phyloP scores from a whole-genome alignment of 2,797 vertebrate species.

The Benthosema pterotum region DNA sequence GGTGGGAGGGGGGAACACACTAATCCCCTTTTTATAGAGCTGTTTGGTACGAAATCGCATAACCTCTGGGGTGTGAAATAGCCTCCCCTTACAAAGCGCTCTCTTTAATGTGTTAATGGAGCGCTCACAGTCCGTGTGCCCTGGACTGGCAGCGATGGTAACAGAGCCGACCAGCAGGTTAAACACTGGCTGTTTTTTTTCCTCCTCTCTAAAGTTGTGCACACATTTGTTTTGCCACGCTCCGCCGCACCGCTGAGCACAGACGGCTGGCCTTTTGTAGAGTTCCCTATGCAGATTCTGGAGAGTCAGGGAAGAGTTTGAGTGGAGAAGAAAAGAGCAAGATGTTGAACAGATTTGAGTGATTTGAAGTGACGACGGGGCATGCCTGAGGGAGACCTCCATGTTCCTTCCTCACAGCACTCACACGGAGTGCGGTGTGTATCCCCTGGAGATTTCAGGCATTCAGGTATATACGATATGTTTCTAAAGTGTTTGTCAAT shows the following conservation, averaged over 20 bases:
- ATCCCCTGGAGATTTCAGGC: no score
- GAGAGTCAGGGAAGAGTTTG: no score
- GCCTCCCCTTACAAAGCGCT: conserved; percentile 30
- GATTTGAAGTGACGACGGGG: no score
- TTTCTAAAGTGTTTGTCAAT: no score
- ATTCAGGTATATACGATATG: no score
- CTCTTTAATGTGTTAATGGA: conserved; percentile 15
- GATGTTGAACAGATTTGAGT: no score
- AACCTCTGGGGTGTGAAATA: conserved; percentile 58
- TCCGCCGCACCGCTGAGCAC: not conserved
- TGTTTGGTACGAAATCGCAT: conserved; percentile 24
- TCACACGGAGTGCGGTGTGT: no score
- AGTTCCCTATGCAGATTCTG: no score
- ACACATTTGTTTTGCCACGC: conserved; percentile 14
- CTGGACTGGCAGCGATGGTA: conserved; percentile 2
- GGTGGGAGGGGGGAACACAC: no score
- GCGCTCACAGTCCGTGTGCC: not conserved
- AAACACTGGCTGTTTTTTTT: conserved; percentile 22
- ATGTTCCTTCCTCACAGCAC: no score
- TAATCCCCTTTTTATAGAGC: conserved; percentile 1
- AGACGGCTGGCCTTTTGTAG: not conserved
- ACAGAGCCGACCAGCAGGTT: conserved; percentile 12
- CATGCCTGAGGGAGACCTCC: no score
- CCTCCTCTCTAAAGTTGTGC: conserved; percentile 11
- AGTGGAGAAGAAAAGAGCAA: no score